Base-by-base conservation (phyloP, 2,888 invertebrate species). In the Barypeithes pellucidus region DNA sequence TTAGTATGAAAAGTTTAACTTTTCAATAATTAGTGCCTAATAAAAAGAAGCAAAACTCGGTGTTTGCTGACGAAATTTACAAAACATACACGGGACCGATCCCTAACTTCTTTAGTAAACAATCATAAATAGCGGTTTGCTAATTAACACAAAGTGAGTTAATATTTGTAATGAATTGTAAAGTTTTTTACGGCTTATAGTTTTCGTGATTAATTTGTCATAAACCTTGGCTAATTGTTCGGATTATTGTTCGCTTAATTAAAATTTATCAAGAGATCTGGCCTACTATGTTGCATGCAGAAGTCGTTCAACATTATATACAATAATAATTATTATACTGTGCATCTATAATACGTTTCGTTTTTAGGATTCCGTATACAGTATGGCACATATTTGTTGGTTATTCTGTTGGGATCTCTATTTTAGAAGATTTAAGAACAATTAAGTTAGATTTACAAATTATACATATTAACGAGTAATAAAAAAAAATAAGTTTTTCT, bases 121-220 rank as follows among this genome's bases (percentile, higher is more conserved):
- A 61, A 29, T 33, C 11, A 54, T 54, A 57, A 57, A 33, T 33
- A 16, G 54, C 61, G 61, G 61, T 29, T 61, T 61, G 29, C 29
- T 61, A 45, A 61, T 61, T 43, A 61, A 29, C 41, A n/a, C 24
- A 60, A 69, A 52, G 47, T 61, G 67, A 54, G 67, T 67, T 60
- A 72, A 72, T 72, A 72, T 72, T 72, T 72, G 60, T 67, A 45
- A 39, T 54, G 60, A 72, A 62, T 67, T 72, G 54, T 57, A 36
- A 67, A 67, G n/a, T 63, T 71, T 71, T 71, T 67, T 72, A 72
- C 67, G 61, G 72, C 72, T 72, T 67, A 72, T 57, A 57, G 54
- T 57, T 57, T 57, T 57, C 54, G 7, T 57, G 54, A 72, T 72
- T 52, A 63, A 47, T 72, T 50, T 61, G 29, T 52, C 47, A 50